A percentile compares a stretch with the other conserved stretches of the same genome.
Evolutionary conservation across 2,113 vertebrate species (phyloP).

Genomic region (Bothrops jararaca): DNA sequence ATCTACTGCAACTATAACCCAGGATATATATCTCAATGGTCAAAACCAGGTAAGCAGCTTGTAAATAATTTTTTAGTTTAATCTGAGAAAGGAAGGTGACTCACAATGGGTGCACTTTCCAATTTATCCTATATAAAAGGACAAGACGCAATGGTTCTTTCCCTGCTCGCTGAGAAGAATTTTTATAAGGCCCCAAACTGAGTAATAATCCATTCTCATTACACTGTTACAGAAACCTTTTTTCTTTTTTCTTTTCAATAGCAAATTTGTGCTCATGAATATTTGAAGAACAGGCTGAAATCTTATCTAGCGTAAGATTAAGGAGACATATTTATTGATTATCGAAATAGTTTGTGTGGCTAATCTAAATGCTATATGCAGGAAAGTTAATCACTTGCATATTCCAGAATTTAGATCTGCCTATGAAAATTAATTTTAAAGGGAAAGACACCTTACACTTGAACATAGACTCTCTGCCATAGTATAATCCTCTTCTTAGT

Average conservation of each 20-base stretch:
- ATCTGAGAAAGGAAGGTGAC: slow-evolving; percentile 50
- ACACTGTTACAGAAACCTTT: not conserved
- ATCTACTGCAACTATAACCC: not conserved
- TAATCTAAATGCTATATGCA: not conserved
- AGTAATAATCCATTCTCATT: slow-evolving; percentile 12
- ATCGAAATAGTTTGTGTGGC: not conserved
- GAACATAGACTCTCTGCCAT: slow-evolving; percentile 29
- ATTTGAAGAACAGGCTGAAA: slow-evolving; percentile 43
- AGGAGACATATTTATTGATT: not conserved
- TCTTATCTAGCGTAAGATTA: slow-evolving; percentile 20
- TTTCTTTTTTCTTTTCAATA: slow-evolving; percentile 20
- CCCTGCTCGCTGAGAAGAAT: slow-evolving; percentile 20
- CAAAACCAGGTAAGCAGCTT: not conserved
- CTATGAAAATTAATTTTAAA: slow-evolving; percentile 41
- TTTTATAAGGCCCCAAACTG: slow-evolving; percentile 16
- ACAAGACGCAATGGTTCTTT: slow-evolving; percentile 9
- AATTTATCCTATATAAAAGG: slow-evolving; percentile 52
- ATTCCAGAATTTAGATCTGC: slow-evolving; percentile 14
- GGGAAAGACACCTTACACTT: slow-evolving; percentile 1
- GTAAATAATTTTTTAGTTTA: not conserved
- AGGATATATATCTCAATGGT: not conserved
- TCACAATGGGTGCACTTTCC: slow-evolving; percentile 43
- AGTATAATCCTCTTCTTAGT: slow-evolving; percentile 47
- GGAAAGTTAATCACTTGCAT: not conserved
- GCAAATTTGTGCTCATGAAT: slow-evolving; percentile 37